Evolutionary conservation across 2,888 invertebrate genomes (phyloP), one percentile per base, ranked within the genome.

Genomic region (Chrysina gloriosa): DNA sequence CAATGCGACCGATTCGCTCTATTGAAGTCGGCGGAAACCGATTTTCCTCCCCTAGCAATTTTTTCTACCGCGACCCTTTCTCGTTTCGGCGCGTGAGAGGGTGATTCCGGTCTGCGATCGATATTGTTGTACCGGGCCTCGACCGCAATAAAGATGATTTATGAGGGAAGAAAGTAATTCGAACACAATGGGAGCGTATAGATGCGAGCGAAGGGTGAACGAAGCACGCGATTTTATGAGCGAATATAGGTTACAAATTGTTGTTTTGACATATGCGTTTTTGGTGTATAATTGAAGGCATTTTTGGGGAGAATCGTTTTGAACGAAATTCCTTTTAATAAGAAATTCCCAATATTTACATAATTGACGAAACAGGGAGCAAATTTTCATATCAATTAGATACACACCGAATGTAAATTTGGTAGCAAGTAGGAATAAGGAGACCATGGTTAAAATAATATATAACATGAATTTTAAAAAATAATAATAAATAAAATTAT

Each of bases 81-180:
- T 11, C 11, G 7, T 34, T 11, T 34, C 34, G 1, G 34, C 34
- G 9, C n/a, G n/a, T n/a, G n/a, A n/a, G n/a, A n/a, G n/a, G n/a
- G n/a, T n/a, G n/a, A n/a, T n/a, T n/a, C n/a, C n/a, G n/a, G n/a
- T 2, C 4, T 29, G 7, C 14, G 14, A 27, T 50, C 27, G 50
- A 27, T 50, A 27, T 50, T 29, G 27, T 16, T 50, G 7, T 23
- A 23, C n/a, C 6, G 50, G 29, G 25, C n/a, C 27, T 25, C 48
- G 25, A 5, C 2, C 48, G 27, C 48, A 11, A 50, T 50, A 50
- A 50, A 50, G 7, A 29, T 27, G 50, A 50, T 50, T 50, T 50
- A 50, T 14, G 50, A 29, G 27, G 50, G 29, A 27, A 50, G 50
- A 50, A 50, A 50, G 27, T 27, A n/a, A 27, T 50, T 27, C 25